These are phyloP conservation scores for Mallotus villosus DNA, from an alignment of 2,797 vertebrate species.

Conservation along the genomic window DNA sequence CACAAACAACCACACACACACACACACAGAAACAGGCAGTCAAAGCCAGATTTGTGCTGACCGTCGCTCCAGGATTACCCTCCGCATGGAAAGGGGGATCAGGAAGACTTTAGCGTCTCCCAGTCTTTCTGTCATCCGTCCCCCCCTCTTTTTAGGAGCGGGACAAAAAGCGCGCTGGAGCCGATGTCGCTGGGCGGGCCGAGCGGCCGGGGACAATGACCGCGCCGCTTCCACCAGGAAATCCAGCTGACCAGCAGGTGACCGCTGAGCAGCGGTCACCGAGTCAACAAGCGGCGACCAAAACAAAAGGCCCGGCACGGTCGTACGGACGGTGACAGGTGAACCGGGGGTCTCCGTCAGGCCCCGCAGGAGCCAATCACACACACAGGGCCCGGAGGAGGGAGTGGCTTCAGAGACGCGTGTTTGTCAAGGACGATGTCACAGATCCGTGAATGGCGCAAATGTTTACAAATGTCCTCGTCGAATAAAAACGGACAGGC, in stretches of 20 bases:
- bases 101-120: slow-evolving; percentile 75
- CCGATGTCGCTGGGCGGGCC: slow-evolving; percentile 61
- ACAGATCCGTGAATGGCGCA: no score
- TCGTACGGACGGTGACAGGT: no score
- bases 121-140: slow-evolving; percentile 68
- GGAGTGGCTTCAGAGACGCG: no score
- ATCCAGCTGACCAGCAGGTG: slow-evolving; percentile 56
- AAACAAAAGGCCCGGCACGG: background rate
- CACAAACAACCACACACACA: slow-evolving; percentile 7
- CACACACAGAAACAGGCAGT: slow-evolving; percentile 35
- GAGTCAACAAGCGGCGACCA: slow-evolving; percentile 4
- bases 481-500: no score
- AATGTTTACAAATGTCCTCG: no score
- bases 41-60: slow-evolving; percentile 77
- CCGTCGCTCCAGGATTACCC: slow-evolving; percentile 71
- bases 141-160: slow-evolving; percentile 64
- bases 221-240: slow-evolving; percentile 55
- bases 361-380: no score
- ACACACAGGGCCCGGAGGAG: no score
- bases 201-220: slow-evolving; percentile 60
- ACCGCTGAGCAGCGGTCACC: slow-evolving; percentile 31
- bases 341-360: no score
- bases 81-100: slow-evolving; percentile 75
- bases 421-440: no score
- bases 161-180: slow-evolving; percentile 67